Conservation (phyloP, 1,140 invertebrate species). For the Littorina saxatilis region DNA sequence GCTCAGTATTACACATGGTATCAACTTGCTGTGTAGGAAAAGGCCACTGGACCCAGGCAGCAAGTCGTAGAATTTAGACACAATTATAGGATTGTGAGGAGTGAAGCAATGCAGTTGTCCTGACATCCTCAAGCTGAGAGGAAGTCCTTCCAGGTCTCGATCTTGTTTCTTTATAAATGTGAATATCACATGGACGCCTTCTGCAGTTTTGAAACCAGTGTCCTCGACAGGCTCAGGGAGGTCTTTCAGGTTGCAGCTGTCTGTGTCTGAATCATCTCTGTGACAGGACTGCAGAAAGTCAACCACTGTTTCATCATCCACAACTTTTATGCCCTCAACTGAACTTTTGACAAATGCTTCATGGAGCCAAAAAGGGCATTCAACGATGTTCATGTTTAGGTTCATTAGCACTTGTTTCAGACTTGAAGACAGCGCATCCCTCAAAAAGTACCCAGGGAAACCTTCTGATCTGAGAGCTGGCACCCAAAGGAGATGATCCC, state of each 20-base stretch:
- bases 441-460: conserved; percentile 15
- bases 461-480: background rate
- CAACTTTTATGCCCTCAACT: background rate
- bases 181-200: background rate
- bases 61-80: background rate
- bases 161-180: no score
- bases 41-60: background rate
- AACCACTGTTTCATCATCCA: background rate
- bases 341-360: background rate
- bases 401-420: background rate
- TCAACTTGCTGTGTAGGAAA: conserved; percentile 17
- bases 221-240: background rate
- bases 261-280: background rate
- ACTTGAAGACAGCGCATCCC: background rate
- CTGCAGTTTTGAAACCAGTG: background rate
- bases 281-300: background rate
- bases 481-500: background rate
- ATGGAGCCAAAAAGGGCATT: background rate
- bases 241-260: conserved; percentile 13
- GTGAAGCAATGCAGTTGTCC: background rate
- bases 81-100: background rate
- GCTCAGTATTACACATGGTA: background rate
- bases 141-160: background rate
- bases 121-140: conserved; percentile 1
- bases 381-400: conserved; percentile 24